Percentiles rank a stretch among this genome's conserved stretches.
Conservation (phyloP, 2,797 vertebrate species). For the Sternarchorhynchus goeldii region DNA sequence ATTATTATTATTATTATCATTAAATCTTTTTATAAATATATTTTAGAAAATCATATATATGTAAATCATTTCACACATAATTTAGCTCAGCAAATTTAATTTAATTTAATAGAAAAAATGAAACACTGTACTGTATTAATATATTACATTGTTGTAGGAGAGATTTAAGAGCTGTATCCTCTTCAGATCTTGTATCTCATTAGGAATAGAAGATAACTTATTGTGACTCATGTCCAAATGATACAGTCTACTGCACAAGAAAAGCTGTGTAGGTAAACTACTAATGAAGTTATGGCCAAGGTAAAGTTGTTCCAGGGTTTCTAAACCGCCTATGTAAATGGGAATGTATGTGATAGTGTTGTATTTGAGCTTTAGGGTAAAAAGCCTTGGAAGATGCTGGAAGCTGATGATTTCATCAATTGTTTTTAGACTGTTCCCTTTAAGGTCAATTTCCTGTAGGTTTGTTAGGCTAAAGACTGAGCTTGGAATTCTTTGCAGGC, state of each 20-base stretch:
- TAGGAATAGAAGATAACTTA: slow-evolving; percentile 74
- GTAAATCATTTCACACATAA: no score
- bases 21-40: no score
- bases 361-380: slow-evolving; percentile 79
- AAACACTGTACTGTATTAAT: slow-evolving; percentile 34
- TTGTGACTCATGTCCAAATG: slow-evolving; percentile 83
- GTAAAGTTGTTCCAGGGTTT: slow-evolving; percentile 79
- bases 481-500: slow-evolving; percentile 82
- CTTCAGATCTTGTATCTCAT: slow-evolving; percentile 76
- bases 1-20: neutral
- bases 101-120: no score
- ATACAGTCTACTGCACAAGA: slow-evolving; percentile 80
- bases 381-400: slow-evolving; percentile 80
- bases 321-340: slow-evolving; percentile 80
- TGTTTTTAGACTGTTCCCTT: slow-evolving; percentile 85
- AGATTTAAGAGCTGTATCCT: slow-evolving; percentile 79
- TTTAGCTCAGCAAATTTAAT: no score
- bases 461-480: slow-evolving; percentile 84
- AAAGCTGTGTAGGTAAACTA: slow-evolving; percentile 80
- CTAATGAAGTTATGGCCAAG: slow-evolving; percentile 83
- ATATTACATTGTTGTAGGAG: slow-evolving; percentile 78
- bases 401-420: slow-evolving; percentile 86
- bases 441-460: slow-evolving; percentile 83
- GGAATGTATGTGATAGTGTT: slow-evolving; percentile 85
- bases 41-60: no score